phyloP scores from a whole-genome alignment of 2,797 vertebrate species.

The Avahi laniger region DNA sequence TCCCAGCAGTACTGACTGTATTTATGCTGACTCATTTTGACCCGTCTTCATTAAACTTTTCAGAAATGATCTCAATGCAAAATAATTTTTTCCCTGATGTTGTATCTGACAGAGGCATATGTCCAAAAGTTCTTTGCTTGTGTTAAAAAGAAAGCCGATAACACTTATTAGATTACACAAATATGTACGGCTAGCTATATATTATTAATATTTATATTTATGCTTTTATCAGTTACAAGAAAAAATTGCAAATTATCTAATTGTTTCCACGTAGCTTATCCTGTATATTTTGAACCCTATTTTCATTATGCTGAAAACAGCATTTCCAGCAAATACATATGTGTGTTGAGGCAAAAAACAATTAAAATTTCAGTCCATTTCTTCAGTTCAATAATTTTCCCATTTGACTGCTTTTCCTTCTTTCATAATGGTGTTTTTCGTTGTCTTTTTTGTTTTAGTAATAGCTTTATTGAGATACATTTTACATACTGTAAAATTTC shows the following conservation, averaged over 20 bases:
- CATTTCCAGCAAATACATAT: not conserved
- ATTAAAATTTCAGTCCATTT: not conserved
- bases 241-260: not conserved
- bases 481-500: not conserved
- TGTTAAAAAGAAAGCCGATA: not conserved
- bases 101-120: not conserved
- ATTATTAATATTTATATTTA: not conserved
- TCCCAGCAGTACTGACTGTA: not conserved
- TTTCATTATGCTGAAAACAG: not conserved
- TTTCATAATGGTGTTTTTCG: not conserved
- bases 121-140: not conserved
- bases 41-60: constrained; percentile 4
- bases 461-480: not conserved
- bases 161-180: not conserved
- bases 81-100: not conserved
- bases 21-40: constrained; percentile 29
- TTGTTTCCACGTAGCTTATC: not conserved
- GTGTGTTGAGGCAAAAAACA: not conserved
- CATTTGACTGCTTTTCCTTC: not conserved
- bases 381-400: constrained; percentile 1
- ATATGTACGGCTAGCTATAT: not conserved
- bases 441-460: not conserved
- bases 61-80: not conserved
- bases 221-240: not conserved
- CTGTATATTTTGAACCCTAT: not conserved